Evolutionary conservation across 2,113 vertebrate species (phyloP).

Genomic region (Typhlomys cinereus): DNA sequence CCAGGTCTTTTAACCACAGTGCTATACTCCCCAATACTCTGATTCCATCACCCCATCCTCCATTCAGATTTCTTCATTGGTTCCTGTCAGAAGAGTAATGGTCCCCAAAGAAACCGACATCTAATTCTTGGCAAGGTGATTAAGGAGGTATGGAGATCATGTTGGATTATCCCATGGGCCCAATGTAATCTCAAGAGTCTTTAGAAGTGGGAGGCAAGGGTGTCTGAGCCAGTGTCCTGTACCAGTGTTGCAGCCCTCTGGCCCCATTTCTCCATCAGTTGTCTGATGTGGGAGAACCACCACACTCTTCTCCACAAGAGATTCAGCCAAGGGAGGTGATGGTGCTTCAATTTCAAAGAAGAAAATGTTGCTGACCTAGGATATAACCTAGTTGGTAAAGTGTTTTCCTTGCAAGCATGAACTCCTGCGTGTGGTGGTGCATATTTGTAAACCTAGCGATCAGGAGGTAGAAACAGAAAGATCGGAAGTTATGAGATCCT

Average conservation of each 20-base stretch:
- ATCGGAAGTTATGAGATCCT: background rate
- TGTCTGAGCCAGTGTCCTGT: background rate
- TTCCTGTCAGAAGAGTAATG: background rate
- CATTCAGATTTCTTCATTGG: background rate
- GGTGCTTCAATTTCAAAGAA: background rate
- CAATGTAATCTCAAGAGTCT: background rate
- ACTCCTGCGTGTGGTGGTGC: background rate
- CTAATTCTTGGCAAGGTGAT: background rate
- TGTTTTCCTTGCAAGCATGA: background rate
- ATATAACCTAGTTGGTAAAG: background rate
- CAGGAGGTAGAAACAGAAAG: background rate
- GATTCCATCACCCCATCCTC: background rate
- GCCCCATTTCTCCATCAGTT: background rate
- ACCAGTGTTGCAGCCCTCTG: background rate
- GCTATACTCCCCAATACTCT: background rate
- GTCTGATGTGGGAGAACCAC: background rate
- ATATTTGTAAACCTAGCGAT: background rate
- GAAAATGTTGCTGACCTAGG: background rate
- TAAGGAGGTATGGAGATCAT: background rate
- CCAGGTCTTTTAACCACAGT: background rate
- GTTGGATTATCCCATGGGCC: background rate
- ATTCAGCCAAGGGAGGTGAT: background rate
- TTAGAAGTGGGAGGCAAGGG: background rate
- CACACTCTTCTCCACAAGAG: background rate
- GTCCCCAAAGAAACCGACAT: background rate